Evolutionary conservation across 2,797 vertebrate genomes (phyloP), one percentile per base, ranked within the genome.

Genomic region (Paramormyrops hopkinsi): DNA sequence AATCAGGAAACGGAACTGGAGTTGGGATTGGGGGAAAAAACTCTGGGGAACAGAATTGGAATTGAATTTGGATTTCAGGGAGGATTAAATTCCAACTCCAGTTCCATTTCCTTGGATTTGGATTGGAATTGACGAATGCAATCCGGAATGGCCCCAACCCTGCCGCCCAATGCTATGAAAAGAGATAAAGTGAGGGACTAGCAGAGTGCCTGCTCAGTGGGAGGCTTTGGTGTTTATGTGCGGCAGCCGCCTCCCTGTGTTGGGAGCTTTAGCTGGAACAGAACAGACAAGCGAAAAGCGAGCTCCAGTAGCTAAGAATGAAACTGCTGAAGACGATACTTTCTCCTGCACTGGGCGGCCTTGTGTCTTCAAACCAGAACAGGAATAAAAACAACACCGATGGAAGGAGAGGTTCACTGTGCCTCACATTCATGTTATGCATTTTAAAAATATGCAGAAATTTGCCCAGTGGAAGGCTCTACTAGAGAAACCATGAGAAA

Each of bases 281-380:
- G 33, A 54, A 59, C 33, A 87, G 53, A 37, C 8, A 4, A 41
- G 53, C 33, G 86, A 87, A 51, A 87, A 59, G 51, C 33, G 7
- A 25, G 84, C 46, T 53, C 50, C 50, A 17, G 14, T 33, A 29
- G 53, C 86, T 59, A 17, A 87, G 86, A 87, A 19, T 59, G 86
- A 87, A 87, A 87, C 86, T 44, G 86, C 86, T 87, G 86, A 87
- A 59, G 29, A 33, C 1, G 17, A 41, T 87, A 56, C 86, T 56
- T 87, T 87, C 53, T 56, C 51, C 86, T 29, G 29, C 12, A 7
- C 51, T 54, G 51, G 51, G 25, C 3, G 86, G 50, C 53, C 33
- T 12, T 87, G 51, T 3, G 33, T 59, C 51, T 87, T 56, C 29
- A n/a, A 33, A n/a, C 7, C 48, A 11, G 82, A 85, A 17, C 46